Percentiles rank a stretch among this genome's conserved stretches.
phyloP scores from a whole-genome alignment of 2,797 vertebrate genomes.

The Rallus crepitans region DNA sequence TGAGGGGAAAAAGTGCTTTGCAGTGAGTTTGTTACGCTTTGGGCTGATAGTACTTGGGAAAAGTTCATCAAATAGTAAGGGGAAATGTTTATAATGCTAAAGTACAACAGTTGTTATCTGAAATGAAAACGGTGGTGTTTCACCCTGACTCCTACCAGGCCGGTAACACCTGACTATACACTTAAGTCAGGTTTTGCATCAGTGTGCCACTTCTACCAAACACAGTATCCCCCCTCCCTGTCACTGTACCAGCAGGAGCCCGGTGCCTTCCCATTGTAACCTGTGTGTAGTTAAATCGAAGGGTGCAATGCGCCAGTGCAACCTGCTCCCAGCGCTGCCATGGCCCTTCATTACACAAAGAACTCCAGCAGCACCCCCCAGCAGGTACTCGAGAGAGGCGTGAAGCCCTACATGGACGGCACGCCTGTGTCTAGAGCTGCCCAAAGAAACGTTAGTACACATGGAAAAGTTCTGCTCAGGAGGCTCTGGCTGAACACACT shows the following conservation, averaged over 20 bases:
- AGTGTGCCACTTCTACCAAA: neutral
- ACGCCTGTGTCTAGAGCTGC: neutral
- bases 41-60: neutral
- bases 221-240: neutral
- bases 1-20: neutral
- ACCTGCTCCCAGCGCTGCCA: neutral
- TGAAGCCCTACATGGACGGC: neutral
- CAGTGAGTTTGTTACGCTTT: neutral
- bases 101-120: neutral
- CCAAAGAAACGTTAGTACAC: neutral
- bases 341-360: neutral
- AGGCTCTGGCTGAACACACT: neutral
- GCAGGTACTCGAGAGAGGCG: neutral
- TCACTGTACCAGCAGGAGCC: neutral
- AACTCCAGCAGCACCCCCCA: neutral
- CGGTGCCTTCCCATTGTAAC: neutral
- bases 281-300: accelerated
- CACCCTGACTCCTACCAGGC: neutral
- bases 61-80: neutral
- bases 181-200: neutral
- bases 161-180: neutral
- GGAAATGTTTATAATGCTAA: neutral
- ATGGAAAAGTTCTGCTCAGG: neutral
- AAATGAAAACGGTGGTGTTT: neutral
- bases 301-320: neutral